Evolutionary conservation across 2,888 invertebrate genomes (phyloP), one percentile per base, ranked within the genome.

Genomic region (Aleiodes testaceus): DNA sequence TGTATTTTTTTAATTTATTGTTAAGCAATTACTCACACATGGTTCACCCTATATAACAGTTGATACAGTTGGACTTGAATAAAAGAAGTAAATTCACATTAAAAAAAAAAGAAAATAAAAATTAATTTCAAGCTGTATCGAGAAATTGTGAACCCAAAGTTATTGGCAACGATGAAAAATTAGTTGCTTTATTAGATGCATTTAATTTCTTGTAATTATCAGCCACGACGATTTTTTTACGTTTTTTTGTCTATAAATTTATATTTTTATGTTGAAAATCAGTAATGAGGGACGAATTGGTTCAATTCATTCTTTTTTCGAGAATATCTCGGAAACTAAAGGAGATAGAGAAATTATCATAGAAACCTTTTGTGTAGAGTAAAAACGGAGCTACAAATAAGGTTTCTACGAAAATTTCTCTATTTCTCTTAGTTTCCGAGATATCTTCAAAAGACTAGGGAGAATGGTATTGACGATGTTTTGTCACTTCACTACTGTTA

Each of bases 81-180:
- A 74, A 47, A 45, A 63, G 22, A 69, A 75, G 78, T 70, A 72
- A 73, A 67, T 72, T 55, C 72, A 73, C 72, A 73, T 73, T 70
- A 75, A 67, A 78, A 71, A 72, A 72, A 77, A 74, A 71, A 77
- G 59, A 78, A 77, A 68, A 12, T n/a, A n/a, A 68, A 45, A 45
- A 68, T 47, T 16, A 49, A 78, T 81, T 85, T 85, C 85, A 85
- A 85, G 81, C 84, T 85, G 86, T 86, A 86, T 85, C 85, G 84
- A 83, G 70, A 78, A 75, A 73, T 61, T n/a, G 16, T 50, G 18
- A 50, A 26, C 53, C 26, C 26, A 59, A 59, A 44, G 50, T 55
- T 55, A 66, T 68, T 59, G 47, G 53, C 47, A n/a, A 67, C 36
- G 14, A 22, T 52, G 30, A 68, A 44, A 50, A 59, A 55, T 20